phyloP scores from a whole-genome alignment of 2,797 vertebrate genomes.

The Morus bassanus region DNA sequence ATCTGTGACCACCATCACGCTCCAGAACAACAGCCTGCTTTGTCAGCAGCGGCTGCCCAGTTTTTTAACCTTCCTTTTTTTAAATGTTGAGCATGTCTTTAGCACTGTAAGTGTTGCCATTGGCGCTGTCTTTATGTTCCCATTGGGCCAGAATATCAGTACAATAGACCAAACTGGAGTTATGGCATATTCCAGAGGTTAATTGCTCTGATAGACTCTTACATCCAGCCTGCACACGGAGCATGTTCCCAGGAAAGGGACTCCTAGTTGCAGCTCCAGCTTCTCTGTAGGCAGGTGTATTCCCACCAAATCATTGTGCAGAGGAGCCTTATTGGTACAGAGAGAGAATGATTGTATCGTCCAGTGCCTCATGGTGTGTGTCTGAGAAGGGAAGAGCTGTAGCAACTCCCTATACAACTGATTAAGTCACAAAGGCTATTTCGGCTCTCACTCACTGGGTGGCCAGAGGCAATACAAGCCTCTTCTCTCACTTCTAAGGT shows the following conservation, averaged over 20 bases:
- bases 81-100: background rate
- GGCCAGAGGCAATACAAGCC: background rate
- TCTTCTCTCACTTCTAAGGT: background rate
- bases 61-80: background rate
- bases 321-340: background rate
- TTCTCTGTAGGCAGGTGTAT: background rate
- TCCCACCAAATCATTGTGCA: background rate
- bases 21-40: background rate
- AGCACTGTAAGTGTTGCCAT: no score
- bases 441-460: background rate
- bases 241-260: background rate
- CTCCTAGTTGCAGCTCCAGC: background rate
- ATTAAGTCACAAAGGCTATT: background rate
- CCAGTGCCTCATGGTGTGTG: background rate
- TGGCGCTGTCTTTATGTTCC: background rate
- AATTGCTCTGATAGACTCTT: background rate
- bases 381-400: background rate
- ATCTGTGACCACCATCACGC: background rate
- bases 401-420: background rate
- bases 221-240: background rate
- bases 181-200: no score
- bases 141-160: no score
- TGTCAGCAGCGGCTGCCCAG: background rate
- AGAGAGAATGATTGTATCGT: fast-evolving
- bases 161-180: background rate